These are phyloP conservation scores for Spodoptera litura DNA, from an alignment of 1,140 invertebrate species.

Conservation along the genomic window DNA sequence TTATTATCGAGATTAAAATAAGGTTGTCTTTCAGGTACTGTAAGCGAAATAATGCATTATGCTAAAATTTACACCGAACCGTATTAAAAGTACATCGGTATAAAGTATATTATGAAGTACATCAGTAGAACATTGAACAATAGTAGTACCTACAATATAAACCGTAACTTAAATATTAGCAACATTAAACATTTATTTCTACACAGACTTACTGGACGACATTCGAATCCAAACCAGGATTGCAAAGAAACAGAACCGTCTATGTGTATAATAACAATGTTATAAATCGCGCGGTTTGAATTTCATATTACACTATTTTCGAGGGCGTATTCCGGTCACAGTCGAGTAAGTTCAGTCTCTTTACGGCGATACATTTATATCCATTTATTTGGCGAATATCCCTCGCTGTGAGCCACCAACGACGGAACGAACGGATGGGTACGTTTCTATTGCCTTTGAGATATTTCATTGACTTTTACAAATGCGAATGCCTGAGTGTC, in stretches of 20 bases:
- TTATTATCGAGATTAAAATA: neutral
- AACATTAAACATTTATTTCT: too few species aligned
- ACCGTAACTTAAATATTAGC: too few species aligned
- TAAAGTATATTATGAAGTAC: too few species aligned
- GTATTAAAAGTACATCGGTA: too few species aligned
- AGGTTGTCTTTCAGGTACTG: neutral
- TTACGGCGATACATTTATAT: constrained; percentile 58
- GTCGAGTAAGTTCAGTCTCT: constrained; percentile 49
- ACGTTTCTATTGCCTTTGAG: constrained; percentile 57
- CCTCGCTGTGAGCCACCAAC: constrained; percentile 49
- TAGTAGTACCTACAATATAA: too few species aligned
- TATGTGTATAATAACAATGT: constrained; percentile 10
- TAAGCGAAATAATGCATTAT: too few species aligned
- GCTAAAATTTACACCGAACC: too few species aligned
- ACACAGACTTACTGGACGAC: too few species aligned
- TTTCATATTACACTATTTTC: constrained; percentile 42
- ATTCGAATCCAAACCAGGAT: neutral
- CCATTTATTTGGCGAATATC: constrained; percentile 58
- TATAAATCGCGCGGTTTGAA: constrained; percentile 38
- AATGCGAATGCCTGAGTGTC: constrained; percentile 53
- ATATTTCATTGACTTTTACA: constrained; percentile 62
- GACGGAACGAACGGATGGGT: constrained; percentile 54
- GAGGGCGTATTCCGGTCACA: constrained; percentile 49
- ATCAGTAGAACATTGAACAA: too few species aligned
- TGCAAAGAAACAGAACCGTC: neutral